These are phyloP conservation scores for Drosophila phalerata DNA, from an alignment of 2,888 invertebrate genomes.

Conservation along the genomic window DNA sequence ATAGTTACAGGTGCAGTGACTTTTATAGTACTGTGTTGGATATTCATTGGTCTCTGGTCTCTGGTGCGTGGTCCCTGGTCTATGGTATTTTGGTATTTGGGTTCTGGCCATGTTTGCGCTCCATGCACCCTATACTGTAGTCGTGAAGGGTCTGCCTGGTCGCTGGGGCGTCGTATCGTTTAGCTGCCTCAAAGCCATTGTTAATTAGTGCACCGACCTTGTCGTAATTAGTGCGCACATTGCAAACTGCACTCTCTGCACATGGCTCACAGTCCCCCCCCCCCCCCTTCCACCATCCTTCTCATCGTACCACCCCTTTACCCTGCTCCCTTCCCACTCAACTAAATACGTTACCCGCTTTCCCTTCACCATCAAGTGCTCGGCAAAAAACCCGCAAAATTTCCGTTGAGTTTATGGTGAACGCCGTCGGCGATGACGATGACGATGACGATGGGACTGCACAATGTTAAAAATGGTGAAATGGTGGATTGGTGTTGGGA, in stretches of 20 bases:
- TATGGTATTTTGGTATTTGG: constrained; percentile 4
- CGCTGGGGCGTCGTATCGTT: constrained; percentile 59
- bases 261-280: constrained; percentile 5
- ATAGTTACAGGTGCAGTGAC: constrained; percentile 16
- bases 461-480: background rate
- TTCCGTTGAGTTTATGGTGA: constrained; percentile 60
- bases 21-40: constrained; percentile 19
- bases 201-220: constrained; percentile 79
- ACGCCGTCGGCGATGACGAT: constrained; percentile 38
- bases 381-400: constrained; percentile 46
- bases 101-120: constrained; percentile 31
- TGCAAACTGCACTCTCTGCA: constrained; percentile 49
- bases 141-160: constrained; percentile 6
- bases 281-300: too few species aligned
- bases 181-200: constrained; percentile 78
- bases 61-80: constrained; percentile 11
- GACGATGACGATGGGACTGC: constrained; percentile 7
- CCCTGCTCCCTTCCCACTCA: too few species aligned
- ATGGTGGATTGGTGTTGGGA: background rate
- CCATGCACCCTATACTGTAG: constrained; percentile 2
- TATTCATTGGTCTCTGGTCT: constrained; percentile 17
- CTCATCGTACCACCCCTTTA: too few species aligned
- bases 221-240: constrained; percentile 74
- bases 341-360: too few species aligned
- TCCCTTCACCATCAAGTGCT: background rate